Base-by-base conservation (phyloP, 2,797 vertebrate species). In the Kryptolebias ocellatus region DNA sequence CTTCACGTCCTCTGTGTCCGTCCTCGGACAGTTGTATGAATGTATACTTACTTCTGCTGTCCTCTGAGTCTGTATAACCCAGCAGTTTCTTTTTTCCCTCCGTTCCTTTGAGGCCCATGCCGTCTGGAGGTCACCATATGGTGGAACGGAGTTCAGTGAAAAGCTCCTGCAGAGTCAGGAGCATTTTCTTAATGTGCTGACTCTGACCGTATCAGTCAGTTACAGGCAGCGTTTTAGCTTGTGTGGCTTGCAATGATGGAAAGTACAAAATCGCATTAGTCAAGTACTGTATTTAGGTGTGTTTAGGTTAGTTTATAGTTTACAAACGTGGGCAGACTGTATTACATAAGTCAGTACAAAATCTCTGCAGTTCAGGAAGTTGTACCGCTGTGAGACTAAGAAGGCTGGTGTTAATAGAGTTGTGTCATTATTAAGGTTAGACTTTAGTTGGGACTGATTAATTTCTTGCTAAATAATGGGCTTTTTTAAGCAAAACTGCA, bases 101-200 rank as follows among this genome's bases (percentile, higher is more conserved):
- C 39, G 2, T 59, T 74, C 70, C 82, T 79, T 60, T 8, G 77
- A 83, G 76, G 37, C 78, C 67, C 31, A 2, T 16, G 55, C 47
- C 55, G 54, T 49, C 44, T 67, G 42, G 75, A 87, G 89, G 87
- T 80, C 80, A 81, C 86, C 88, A 84, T 87, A 90, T 88, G 89
- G 83, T 11, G 55, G 24, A n/a, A 34, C 27, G 53, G 69, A 85
- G 69, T 53, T 78, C 52, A 45, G 18, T 16, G 47, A 53, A 76
- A 70, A 64, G 72, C 50, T 75, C 60, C 70, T 70, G 66, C 82
- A 77, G 68, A 81, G 79, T 84, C 79, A 80, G 70, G 50, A 64
- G 59, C 37, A 15, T 42, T 56, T 47, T 51, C 79, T 75, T 83
- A 63, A 61, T 44, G 63, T 17, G 1, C 39, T 18, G 60, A 83